These are phyloP conservation scores for Stenodema calcarata DNA, from an alignment of 2,888 invertebrate species.

Conservation along the genomic window DNA sequence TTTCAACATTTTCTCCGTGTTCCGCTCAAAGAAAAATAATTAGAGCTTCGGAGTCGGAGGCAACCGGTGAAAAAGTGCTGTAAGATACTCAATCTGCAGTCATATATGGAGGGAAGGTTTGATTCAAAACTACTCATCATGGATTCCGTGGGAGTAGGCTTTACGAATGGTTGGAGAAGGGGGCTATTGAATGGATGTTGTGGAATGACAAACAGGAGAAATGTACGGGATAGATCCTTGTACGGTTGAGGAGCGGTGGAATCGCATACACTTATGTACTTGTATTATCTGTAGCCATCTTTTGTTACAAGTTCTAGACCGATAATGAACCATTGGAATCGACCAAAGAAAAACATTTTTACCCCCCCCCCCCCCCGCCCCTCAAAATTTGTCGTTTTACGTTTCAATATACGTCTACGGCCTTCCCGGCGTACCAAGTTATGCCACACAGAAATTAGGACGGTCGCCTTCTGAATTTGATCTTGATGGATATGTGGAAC, in stretches of 20 bases:
- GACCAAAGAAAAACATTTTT: no score
- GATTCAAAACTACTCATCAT: slow-evolving; percentile 32
- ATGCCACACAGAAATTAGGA: no score
- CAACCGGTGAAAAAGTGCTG: neutral
- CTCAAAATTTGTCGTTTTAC: no score
- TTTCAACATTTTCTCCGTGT: neutral
- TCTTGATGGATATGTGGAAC: no score
- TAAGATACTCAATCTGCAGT: neutral
- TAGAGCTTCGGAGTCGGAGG: neutral
- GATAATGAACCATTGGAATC: no score
- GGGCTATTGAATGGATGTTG: neutral
- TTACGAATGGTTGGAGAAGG: neutral
- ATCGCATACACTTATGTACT: neutral
- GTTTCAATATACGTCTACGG: no score
- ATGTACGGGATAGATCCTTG: slow-evolving; percentile 4
- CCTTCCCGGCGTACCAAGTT: no score
- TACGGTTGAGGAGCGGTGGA: neutral
- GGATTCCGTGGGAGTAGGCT: slow-evolving; percentile 25
- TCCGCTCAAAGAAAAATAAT: slow-evolving; percentile 7
- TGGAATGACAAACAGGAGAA: neutral
- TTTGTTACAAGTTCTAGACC: no score
- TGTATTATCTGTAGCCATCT: neutral
- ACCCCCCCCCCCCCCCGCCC: no score
- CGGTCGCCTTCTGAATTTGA: no score
- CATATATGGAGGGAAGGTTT: neutral